phyloP scores from a whole-genome alignment of 2,113 vertebrate genomes.

The Labeo catla region DNA sequence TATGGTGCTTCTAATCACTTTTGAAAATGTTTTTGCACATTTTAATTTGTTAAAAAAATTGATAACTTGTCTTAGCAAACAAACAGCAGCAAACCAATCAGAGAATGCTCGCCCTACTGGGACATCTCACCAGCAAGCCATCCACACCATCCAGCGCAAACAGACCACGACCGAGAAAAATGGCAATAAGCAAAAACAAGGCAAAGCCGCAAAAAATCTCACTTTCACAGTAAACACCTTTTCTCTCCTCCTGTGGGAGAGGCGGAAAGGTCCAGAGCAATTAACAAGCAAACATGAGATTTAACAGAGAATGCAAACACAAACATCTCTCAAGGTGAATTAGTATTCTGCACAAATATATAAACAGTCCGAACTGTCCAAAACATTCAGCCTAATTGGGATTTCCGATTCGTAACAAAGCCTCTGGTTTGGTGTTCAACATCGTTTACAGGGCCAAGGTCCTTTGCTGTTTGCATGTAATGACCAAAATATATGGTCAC shows the following conservation, averaged over 20 bases:
- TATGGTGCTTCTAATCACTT: not conserved
- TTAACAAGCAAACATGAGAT: slow-evolving; percentile 57
- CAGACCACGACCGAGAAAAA: slow-evolving; percentile 42
- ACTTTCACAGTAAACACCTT: slow-evolving; percentile 57
- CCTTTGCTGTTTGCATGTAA: slow-evolving; percentile 3
- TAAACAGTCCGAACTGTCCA: slow-evolving; percentile 3
- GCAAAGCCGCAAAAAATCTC: slow-evolving; percentile 46
- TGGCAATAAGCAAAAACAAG: slow-evolving; percentile 27
- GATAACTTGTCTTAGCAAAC: not conserved
- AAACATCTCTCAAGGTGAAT: slow-evolving; percentile 43
- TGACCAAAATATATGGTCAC: not conserved
- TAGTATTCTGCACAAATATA: slow-evolving; percentile 36
- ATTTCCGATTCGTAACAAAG: not conserved
- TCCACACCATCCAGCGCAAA: slow-evolving; percentile 37
- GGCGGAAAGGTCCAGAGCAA: slow-evolving; percentile 51
- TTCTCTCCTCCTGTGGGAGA: slow-evolving; percentile 35
- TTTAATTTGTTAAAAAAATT: slow-evolving; percentile 13
- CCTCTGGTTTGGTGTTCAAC: slow-evolving; percentile 9
- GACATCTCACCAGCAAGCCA: slow-evolving; percentile 26
- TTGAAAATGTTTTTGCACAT: not conserved
- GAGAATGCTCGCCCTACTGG: slow-evolving; percentile 3
- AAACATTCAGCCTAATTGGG: slow-evolving; percentile 12
- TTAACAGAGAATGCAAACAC: slow-evolving; percentile 49
- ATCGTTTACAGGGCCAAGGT: slow-evolving; percentile 1
- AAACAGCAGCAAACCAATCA: slow-evolving; percentile 20